Evolutionary conservation across 2,797 vertebrate species (phyloP), one percentile per base, ranked within the genome.

Genomic region (Oreortyx pictus): DNA sequence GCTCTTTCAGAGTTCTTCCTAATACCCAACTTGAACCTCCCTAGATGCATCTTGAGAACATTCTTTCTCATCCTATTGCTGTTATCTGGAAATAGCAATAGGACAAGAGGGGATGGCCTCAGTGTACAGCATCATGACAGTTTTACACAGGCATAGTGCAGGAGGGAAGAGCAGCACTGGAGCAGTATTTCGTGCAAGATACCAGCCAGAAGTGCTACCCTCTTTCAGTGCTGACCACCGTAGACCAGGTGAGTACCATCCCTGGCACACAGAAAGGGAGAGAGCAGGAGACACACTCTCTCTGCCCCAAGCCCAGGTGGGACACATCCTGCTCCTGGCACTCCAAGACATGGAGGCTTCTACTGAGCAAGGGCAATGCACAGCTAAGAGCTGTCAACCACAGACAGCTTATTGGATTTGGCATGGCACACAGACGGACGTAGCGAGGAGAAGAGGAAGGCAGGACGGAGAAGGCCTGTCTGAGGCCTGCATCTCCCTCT

Each of bases 401-500:
- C 19, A 61, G 59, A 46, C 33, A 82, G 29, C 14, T 73, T n/a
- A 23, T 2, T 1, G 71, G 39, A 70, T 33, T 20, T 8, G 1
- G 0, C 19, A 39, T 31, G 60, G 44, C 13, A 27, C 22, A 65
- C 43, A 73, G 35, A 22, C 31, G 35, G 25, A 31, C 6, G 4
- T 31, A 62, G 46, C 1, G 0, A 17, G 31, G 39, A 76, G 9
- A 67, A 9, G 18, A 61, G 2, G 7, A n/a, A 64, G 20, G 41
- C 1, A 4, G 39, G 62, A 72, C 31, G 22, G 7, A 79, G 27
- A 1, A 3, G 50, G 7, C 7, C 25, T 0, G 0, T 23, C n/a
- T 54, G 52, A 66, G n/a, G 15, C 31, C 31, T 29, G 35, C 43
- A 33, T 16, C 43, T 43, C 14, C 37, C 27, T 23, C 33, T 81